Conservation (phyloP, 2,888 invertebrate genomes). For the Orchestes rusci region DNA sequence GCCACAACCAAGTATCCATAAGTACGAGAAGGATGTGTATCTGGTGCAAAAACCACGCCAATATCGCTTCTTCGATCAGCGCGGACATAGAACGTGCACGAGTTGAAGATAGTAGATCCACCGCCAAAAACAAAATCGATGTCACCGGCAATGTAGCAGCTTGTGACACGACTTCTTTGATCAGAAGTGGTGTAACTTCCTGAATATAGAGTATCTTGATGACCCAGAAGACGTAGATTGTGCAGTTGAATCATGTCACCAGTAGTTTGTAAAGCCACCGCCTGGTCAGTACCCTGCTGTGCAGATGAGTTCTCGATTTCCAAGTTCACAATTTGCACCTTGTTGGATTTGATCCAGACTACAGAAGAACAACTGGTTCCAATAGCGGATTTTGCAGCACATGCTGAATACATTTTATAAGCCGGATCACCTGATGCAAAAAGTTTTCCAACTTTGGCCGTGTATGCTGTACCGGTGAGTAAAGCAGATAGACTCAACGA, state of each 20-base stretch:
- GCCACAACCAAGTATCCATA: constrained; percentile 10
- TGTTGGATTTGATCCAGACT: constrained; percentile 8
- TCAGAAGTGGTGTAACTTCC: constrained; percentile 4
- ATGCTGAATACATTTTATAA: constrained; percentile 12
- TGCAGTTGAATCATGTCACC: too few species aligned
- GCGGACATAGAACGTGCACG: constrained; percentile 8
- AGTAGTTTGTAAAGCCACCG: too few species aligned
- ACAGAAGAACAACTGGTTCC: constrained; percentile 16
- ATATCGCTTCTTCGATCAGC: constrained; percentile 5
- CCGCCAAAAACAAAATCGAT: constrained; percentile 15
- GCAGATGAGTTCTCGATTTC: too few species aligned
- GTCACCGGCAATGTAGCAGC: constrained; percentile 13
- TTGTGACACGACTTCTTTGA: constrained; percentile 5
- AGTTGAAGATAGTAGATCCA: constrained; percentile 11
- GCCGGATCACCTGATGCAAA: constrained; percentile 14
- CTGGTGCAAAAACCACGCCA: constrained; percentile 12
- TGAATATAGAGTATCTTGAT: constrained; percentile 12
- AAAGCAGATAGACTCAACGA: constrained; percentile 6
- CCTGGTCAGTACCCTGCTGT: constrained; percentile 4
- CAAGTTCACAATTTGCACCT: constrained; percentile 14
- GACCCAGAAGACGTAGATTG: constrained; percentile 11
- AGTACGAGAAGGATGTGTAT: constrained; percentile 6
- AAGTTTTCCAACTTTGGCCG: constrained; percentile 2
- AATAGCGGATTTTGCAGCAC: constrained; percentile 13
- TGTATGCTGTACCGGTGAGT: constrained; percentile 7